phyloP scores from a whole-genome alignment of 2,888 invertebrate genomes.

The Hanleya hanleyi region DNA sequence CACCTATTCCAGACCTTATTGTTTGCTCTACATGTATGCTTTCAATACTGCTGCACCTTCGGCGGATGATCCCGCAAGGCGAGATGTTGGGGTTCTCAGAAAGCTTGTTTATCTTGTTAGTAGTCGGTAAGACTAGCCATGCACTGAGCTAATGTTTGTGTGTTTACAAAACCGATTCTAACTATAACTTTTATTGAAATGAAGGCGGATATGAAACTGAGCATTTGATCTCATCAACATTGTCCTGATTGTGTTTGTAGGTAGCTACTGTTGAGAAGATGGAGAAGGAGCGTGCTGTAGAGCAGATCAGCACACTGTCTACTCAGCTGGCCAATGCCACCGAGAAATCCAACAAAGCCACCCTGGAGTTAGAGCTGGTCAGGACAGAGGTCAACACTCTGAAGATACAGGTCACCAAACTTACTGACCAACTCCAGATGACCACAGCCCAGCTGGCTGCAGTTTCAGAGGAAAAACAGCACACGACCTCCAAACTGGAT shows the following conservation, averaged over 20 bases:
- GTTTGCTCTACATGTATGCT: too few relatives aligned
- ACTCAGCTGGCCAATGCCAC: slow-evolving; percentile 59
- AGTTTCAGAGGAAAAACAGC: slow-evolving; percentile 50
- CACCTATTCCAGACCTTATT: too few relatives aligned
- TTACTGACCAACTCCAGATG: slow-evolving; percentile 49
- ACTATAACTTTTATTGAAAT: too few relatives aligned
- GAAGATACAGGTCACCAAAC: slow-evolving; percentile 46
- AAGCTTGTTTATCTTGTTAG: too few relatives aligned
- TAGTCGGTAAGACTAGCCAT: too few relatives aligned
- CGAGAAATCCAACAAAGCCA: slow-evolving; percentile 55
- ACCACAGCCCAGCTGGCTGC: slow-evolving; percentile 50
- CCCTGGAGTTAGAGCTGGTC: slow-evolving; percentile 52
- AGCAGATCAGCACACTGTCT: slow-evolving; percentile 57
- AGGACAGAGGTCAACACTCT: slow-evolving; percentile 49
- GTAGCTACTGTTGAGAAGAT: slow-evolving; percentile 57
- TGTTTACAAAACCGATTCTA: too few relatives aligned
- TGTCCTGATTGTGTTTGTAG: slow-evolving; percentile 44
- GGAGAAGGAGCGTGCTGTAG: slow-evolving; percentile 55
- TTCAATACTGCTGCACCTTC: too few relatives aligned
- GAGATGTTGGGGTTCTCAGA: too few relatives aligned
- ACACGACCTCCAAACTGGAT: slow-evolving; percentile 49
- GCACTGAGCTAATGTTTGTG: too few relatives aligned
- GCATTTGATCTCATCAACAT: too few relatives aligned
- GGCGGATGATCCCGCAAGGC: too few relatives aligned
- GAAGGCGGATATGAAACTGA: too few relatives aligned